Percentiles rank a stretch among this genome's conserved stretches.
Conservation (phyloP, 1,140 invertebrate genomes). For the Apis dorsata region DNA sequence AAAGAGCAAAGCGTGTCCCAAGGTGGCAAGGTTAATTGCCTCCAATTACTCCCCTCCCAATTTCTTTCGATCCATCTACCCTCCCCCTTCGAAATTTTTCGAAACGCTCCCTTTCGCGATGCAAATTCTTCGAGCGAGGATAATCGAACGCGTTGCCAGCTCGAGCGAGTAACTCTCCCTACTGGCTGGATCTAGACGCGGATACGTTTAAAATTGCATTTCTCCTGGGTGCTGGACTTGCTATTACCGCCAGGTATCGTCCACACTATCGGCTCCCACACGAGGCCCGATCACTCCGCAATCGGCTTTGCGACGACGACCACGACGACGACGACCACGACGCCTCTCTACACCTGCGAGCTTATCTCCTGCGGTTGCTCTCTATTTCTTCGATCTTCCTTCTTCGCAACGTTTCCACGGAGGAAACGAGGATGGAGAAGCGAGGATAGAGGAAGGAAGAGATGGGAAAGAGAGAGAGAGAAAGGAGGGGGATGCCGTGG, state of each 20-base stretch:
- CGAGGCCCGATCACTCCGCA: slow-evolving; percentile 62
- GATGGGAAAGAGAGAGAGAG: neutral
- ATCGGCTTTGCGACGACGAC: slow-evolving; percentile 59
- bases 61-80: neutral
- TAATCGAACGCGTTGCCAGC: too few relatives aligned
- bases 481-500: slow-evolving; percentile 35
- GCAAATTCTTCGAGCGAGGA: too few relatives aligned
- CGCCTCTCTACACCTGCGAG: slow-evolving; percentile 69
- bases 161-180: slow-evolving; percentile 14
- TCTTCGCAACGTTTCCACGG: slow-evolving; percentile 18
- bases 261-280: slow-evolving; percentile 60
- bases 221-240: slow-evolving; percentile 34
- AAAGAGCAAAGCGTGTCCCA: neutral
- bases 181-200: slow-evolving; percentile 16
- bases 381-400: slow-evolving; percentile 41
- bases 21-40: slow-evolving; percentile 15
- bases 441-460: slow-evolving; percentile 23
- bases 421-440: slow-evolving; percentile 4
- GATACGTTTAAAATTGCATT: slow-evolving; percentile 49
- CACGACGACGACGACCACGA: slow-evolving; percentile 60
- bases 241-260: slow-evolving; percentile 57
- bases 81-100: neutral
- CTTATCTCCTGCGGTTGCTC: slow-evolving; percentile 55
- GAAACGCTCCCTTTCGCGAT: neutral
- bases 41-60: neutral